Base-by-base conservation (phyloP, 2,113 vertebrate species). In the Crotalus viridis region DNA sequence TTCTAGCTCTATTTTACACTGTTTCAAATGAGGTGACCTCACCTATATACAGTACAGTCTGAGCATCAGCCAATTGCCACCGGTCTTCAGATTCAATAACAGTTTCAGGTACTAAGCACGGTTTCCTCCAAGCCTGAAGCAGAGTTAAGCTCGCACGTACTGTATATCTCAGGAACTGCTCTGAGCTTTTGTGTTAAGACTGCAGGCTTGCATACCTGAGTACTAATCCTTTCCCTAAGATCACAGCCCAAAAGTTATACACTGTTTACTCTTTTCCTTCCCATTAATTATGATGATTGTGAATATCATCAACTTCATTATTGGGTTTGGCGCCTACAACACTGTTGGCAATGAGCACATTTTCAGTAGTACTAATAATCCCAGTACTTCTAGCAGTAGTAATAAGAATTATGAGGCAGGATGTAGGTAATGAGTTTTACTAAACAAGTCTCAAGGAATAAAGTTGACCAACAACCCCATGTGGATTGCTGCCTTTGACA, bases 331-430 rank as follows among this genome's bases (percentile, higher is more conserved):
- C 33, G 87, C 57, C 43, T 85, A 48, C 54, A 39, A 85, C 54
- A 59, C 43, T 91, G 26, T 81, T 85, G 33, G 87, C 55, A 92
- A 93, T 90, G 59, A 85, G 43, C 12, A 90, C 26, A 89, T 56
- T 17, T 90, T 90, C 56, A 93, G 33, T 43, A 52, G 46, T 28
- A 91, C 24, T 46, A 56, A 48, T 54, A 17, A 48, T 81, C 33
- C 17, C 74, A 54, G 89, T 46, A 61, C 39, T 61, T 48, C 26
- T 91, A 51, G 81, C 39, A 91, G 59, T 51, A 90, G 90, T 28
- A 91, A 55, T 89, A 43, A 89, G 21, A 43, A 89, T 92, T 85
- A 92, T 92, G 69, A 92, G 26, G 69, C 54, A 85, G 69, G 74
- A 92, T 85, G 55, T 56, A 89, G 22, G 81, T 92, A 89, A 85